Percentiles rank a stretch among this genome's conserved stretches.
phyloP scores from a whole-genome alignment of 2,888 invertebrate species.

The Platycheirus albimanus region DNA sequence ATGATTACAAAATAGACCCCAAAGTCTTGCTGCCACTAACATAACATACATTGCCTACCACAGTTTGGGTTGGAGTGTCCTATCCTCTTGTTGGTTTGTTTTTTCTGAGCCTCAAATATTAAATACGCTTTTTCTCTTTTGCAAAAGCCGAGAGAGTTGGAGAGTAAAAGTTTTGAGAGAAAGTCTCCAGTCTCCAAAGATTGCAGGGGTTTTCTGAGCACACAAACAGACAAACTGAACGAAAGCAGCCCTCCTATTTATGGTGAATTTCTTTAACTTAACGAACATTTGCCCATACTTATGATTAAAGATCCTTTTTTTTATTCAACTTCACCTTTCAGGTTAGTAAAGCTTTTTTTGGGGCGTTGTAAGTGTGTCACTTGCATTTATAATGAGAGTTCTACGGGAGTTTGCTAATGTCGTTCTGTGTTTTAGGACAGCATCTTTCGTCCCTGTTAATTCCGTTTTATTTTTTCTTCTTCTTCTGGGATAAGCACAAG shows the following conservation, averaged over 20 bases:
- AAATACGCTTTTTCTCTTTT: not conserved
- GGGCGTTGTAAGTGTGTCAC: conserved; percentile 68
- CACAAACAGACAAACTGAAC: too few relatives aligned
- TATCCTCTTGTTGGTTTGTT: not conserved
- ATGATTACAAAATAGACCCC: conserved; percentile 23
- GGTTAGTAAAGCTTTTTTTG: conserved; percentile 35
- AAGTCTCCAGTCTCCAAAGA: conserved; percentile 18
- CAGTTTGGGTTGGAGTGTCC: conserved; percentile 46
- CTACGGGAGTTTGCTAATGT: conserved; percentile 52
- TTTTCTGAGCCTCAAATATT: not conserved
- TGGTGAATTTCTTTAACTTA: not conserved
- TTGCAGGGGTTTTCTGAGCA: not conserved
- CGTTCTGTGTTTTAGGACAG: conserved; percentile 49
- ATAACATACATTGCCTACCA: conserved; percentile 50
- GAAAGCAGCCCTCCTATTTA: not conserved
- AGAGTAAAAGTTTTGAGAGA: not conserved
- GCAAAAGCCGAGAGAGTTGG: too few relatives aligned
- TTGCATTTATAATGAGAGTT: conserved; percentile 68
- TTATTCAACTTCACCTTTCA: conserved; percentile 28
- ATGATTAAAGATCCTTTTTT: conserved; percentile 13
- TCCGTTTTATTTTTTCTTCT: conserved; percentile 19
- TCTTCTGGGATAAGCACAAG: not conserved
- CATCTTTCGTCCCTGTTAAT: conserved; percentile 50
- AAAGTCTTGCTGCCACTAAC: conserved; percentile 19
- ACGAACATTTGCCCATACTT: not conserved